A percentile compares a stretch with the other conserved stretches of the same genome.
Evolutionary conservation across 2,113 vertebrate species (phyloP).

Genomic region (Rutilus rutilus): DNA sequence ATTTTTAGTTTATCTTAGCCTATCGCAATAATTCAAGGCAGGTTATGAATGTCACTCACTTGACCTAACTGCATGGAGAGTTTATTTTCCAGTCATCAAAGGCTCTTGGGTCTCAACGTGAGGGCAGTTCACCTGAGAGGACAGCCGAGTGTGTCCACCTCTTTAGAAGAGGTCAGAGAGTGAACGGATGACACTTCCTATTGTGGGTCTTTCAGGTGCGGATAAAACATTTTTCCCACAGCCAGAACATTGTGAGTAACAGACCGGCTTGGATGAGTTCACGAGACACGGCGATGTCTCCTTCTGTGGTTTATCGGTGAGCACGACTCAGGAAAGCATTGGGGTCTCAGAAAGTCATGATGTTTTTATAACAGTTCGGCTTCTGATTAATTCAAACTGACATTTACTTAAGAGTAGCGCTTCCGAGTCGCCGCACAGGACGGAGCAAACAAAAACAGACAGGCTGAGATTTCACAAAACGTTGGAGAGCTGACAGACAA

Average conservation of each 20-base stretch:
- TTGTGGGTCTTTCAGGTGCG: background rate
- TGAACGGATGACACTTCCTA: constrained; percentile 49
- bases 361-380: constrained; percentile 30
- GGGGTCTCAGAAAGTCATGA: background rate
- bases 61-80: background rate
- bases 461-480: constrained; percentile 34
- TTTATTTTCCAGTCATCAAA: constrained; percentile 16
- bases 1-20: too few species aligned
- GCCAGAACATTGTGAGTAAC: background rate
- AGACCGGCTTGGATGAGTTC: background rate
- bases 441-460: constrained; percentile 1
- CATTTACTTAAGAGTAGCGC: constrained; percentile 34
- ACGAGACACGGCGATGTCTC: background rate
- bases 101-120: constrained; percentile 25
- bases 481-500: constrained; percentile 34
- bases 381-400: constrained; percentile 43
- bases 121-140: constrained; percentile 55
- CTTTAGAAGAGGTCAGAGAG: constrained; percentile 30
- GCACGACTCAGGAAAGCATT: background rate
- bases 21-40: background rate
- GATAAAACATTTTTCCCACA: background rate
- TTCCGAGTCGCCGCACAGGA: constrained; percentile 31
- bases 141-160: constrained; percentile 46
- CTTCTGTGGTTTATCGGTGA: background rate
- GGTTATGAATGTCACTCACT: background rate